phyloP scores from a whole-genome alignment of 2,888 invertebrate species.

The Tachina lurida region DNA sequence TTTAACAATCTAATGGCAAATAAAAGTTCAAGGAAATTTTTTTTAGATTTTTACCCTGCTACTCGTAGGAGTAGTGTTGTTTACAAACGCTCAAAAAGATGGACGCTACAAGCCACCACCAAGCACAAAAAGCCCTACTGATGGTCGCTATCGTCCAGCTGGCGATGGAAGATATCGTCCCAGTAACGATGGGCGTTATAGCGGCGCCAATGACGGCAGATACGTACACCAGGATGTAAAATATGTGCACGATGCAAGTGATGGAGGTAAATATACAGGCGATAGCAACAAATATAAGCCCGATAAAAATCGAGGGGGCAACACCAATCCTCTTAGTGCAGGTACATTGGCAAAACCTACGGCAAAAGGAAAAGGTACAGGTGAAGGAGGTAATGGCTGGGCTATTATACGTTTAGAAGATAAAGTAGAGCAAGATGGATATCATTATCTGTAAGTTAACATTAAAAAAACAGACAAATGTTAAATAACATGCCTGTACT shows the following conservation, averaged over 20 bases:
- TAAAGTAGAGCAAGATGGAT: slow-evolving; percentile 84
- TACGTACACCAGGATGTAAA: slow-evolving; percentile 84
- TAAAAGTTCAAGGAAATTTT: not conserved
- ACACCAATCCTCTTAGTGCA: not conserved
- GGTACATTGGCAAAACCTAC: slow-evolving; percentile 67
- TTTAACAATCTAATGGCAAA: not conserved
- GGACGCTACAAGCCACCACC: slow-evolving; percentile 83
- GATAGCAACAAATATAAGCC: slow-evolving; percentile 66
- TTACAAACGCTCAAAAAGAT: slow-evolving; percentile 76
- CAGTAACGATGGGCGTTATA: slow-evolving; percentile 78
- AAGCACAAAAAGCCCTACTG: slow-evolving; percentile 66
- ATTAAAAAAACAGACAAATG: not conserved
- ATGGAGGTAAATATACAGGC: slow-evolving; percentile 78
- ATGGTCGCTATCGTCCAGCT: slow-evolving; percentile 77
- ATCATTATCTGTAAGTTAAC: slow-evolving; percentile 84
- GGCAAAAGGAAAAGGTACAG: slow-evolving; percentile 78
- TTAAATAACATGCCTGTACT: slow-evolving; percentile 15
- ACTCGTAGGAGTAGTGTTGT: slow-evolving; percentile 71
- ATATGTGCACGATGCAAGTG: slow-evolving; percentile 77
- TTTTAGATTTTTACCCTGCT: slow-evolving; percentile 54
- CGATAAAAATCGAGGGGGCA: slow-evolving; percentile 18
- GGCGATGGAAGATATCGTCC: slow-evolving; percentile 82
- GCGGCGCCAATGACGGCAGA: slow-evolving; percentile 80
- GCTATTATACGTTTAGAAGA: slow-evolving; percentile 84
- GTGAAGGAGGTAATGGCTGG: slow-evolving; percentile 83